Conservation (phyloP, 2,797 vertebrate genomes). For the Hydrocynus forskahlii region DNA sequence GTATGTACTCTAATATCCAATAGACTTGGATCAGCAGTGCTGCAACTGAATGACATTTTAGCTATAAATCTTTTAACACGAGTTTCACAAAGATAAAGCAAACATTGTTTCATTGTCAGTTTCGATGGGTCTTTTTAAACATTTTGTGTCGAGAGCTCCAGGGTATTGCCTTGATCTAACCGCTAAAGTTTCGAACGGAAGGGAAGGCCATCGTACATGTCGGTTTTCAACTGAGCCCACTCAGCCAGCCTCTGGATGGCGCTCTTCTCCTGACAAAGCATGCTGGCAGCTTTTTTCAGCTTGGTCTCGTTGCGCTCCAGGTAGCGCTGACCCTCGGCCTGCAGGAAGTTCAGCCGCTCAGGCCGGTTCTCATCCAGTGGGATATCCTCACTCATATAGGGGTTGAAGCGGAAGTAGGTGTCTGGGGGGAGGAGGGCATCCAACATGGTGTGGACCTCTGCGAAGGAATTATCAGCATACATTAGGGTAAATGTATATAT, state of each 20-base stretch:
- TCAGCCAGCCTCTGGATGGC: constrained; percentile 87
- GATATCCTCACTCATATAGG: constrained; percentile 92
- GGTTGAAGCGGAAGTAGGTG: constrained; percentile 97
- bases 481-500: not conserved
- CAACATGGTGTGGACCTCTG: constrained; percentile 96
- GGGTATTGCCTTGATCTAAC: not conserved
- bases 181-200: constrained; percentile 79
- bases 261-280: constrained; percentile 87
- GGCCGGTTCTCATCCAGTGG: constrained; percentile 89
- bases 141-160: not conserved
- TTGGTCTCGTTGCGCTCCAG: constrained; percentile 92
- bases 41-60: not conserved
- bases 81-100: not conserved
- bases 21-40: not conserved
- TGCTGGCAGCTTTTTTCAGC: constrained; percentile 86
- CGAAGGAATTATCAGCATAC: not conserved
- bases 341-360: constrained; percentile 89
- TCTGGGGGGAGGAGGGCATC: constrained; percentile 90
- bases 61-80: not conserved
- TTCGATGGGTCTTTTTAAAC: not conserved
- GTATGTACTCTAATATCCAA: not conserved
- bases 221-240: constrained; percentile 89
- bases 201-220: constrained; percentile 91
- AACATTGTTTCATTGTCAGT: not conserved
- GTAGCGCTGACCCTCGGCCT: constrained; percentile 86